These are phyloP conservation scores for Diogma glabrata DNA, from an alignment of 2,888 invertebrate genomes.

Conservation along the genomic window DNA sequence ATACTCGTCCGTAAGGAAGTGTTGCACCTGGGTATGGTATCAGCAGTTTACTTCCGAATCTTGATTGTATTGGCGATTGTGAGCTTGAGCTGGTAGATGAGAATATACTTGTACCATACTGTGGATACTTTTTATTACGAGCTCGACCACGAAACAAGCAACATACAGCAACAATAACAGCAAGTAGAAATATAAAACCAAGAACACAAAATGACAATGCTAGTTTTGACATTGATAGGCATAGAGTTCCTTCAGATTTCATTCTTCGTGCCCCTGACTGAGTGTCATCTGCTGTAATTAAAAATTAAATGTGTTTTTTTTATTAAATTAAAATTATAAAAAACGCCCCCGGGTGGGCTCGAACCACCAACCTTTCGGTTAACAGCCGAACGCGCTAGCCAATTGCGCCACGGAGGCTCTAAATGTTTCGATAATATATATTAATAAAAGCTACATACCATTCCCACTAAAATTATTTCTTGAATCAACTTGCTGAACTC, in stretches of 20 bases:
- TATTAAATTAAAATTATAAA: background rate
- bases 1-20: slow-evolving; percentile 33
- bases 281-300: slow-evolving; percentile 29
- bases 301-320: slow-evolving; percentile 1
- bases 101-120: slow-evolving; percentile 18
- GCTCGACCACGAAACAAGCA: slow-evolving; percentile 50
- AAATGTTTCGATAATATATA: background rate
- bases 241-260: slow-evolving; percentile 40
- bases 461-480: slow-evolving; percentile 18
- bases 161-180: slow-evolving; percentile 56
- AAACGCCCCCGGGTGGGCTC: slow-evolving; percentile 10
- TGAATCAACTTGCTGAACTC: slow-evolving; percentile 20
- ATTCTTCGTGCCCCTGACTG: slow-evolving; percentile 27
- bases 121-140: slow-evolving; percentile 21
- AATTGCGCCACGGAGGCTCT: slow-evolving; percentile 12
- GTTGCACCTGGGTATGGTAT: slow-evolving; percentile 32
- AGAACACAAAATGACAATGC: slow-evolving; percentile 61
- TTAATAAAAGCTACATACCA: slow-evolving; percentile 24
- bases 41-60: slow-evolving; percentile 31
- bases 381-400: slow-evolving; percentile 11
- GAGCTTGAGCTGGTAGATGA: slow-evolving; percentile 16
- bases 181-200: slow-evolving; percentile 58
- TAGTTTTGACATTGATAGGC: slow-evolving; percentile 65
- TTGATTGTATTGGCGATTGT: slow-evolving; percentile 27
- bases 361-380: slow-evolving; percentile 11